phyloP scores from a whole-genome alignment of 2,888 invertebrate genomes.

The Caradrina kadenii region DNA sequence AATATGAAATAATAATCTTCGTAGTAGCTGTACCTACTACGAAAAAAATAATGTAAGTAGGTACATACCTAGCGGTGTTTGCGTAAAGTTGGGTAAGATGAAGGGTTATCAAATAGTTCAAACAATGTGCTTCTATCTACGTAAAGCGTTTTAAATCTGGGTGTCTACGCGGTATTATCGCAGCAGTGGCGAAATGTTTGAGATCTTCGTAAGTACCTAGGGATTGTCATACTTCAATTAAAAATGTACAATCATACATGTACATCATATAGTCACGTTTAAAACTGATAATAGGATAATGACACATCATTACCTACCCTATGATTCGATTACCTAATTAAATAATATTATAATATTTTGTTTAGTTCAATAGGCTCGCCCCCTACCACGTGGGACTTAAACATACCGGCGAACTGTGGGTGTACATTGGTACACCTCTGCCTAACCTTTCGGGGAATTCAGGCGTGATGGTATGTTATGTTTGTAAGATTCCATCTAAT shows the following conservation, averaged over 20 bases:
- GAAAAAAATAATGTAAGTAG: background rate
- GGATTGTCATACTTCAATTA: background rate
- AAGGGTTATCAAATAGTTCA: slow-evolving; percentile 42
- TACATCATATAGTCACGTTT: slow-evolving; percentile 13
- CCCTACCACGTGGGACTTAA: no score
- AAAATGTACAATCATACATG: background rate
- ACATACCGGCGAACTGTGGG: no score
- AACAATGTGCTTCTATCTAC: slow-evolving; percentile 32
- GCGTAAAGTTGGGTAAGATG: background rate
- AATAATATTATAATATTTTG: no score
- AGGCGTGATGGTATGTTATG: no score
- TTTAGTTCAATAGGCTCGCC: no score
- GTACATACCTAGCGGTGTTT: background rate
- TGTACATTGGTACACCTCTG: no score
- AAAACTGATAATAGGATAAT: no score
- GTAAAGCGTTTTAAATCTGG: slow-evolving; percentile 12
- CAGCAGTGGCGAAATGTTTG: slow-evolving; percentile 16
- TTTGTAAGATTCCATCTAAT: background rate
- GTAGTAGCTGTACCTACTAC: background rate
- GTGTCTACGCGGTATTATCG: slow-evolving; percentile 3
- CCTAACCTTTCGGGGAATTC: no score
- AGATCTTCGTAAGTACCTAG: background rate
- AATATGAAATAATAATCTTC: no score
- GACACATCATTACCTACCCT: no score
- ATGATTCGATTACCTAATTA: no score